Evolutionary conservation across 2,888 invertebrate genomes (phyloP), one percentile per base, ranked within the genome.

Genomic region (Tuta absoluta): DNA sequence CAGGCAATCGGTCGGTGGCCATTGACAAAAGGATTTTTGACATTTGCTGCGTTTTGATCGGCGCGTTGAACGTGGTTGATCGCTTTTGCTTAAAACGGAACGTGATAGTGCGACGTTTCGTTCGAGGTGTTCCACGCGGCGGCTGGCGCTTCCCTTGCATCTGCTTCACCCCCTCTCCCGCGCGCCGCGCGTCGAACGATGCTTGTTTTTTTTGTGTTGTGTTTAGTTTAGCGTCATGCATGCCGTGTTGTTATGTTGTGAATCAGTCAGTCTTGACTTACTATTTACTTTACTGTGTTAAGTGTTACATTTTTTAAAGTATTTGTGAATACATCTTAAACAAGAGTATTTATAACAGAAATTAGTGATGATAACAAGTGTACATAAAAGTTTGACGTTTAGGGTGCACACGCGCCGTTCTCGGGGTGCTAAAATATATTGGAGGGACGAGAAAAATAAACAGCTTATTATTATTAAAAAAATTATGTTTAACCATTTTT

Each of bases 21-120:
- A 45, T 45, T 45, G 45, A 45, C 45, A 45, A 41, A 45, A 45
- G 17, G 45, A 17, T 17, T 45, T 45, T 45, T 45, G 45, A 45
- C 45, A 17, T 45, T n/a, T 45, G 33, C 17, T 45, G 45, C 45
- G 45, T 45, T 45, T 45, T 45, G 17, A 45, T 45, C 3, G 4
- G 45, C 17, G n/a, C 45, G 45, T 17, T 17, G 45, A 45, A n/a
- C n/a, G 45, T 17, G n/a, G 45, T 17, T 17, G 45, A 45, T 4
- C n/a, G 45, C 45, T 3, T 45, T 17, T 17, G 45, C 45, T 45
- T 45, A 17, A 11, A 45, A 45, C 17, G 45, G 45, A 45, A 45
- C 45, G 45, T 45, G 45, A 45, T 45, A 45, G n/a, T 17, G 45
- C 17, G 45, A 45, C 45, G 45, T 45, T 45, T 45, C 33, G 33